A percentile compares a stretch with the other conserved stretches of the same genome.
Evolutionary conservation across 1,140 invertebrate species (phyloP).

Genomic region (Zaprionus nigranus): DNA sequence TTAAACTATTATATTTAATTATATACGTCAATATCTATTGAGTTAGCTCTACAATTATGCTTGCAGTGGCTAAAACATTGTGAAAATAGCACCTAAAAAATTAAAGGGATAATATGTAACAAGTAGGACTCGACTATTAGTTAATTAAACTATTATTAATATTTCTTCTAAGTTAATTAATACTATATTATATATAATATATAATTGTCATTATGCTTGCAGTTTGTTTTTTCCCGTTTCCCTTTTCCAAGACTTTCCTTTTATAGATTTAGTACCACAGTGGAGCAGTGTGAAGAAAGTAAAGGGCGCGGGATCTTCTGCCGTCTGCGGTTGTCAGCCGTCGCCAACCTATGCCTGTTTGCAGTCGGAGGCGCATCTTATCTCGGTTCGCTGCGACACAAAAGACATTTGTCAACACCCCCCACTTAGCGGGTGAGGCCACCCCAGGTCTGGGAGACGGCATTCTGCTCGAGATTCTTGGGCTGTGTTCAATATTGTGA

Average conservation of each 20-base stretch:
- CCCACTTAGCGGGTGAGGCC: conserved; percentile 58
- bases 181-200: no score
- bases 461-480: neutral
- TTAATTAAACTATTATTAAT: no score
- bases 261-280: neutral
- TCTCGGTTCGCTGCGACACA: conserved; percentile 46
- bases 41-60: no score
- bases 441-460: neutral
- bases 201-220: no score
- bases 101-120: no score
- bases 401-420: conserved; percentile 81
- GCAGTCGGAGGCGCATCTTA: neutral
- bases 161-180: no score
- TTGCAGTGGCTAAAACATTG: no score
- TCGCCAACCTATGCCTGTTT: neutral
- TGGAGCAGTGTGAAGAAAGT: conserved; percentile 23
- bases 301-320: conserved; percentile 35
- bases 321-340: conserved; percentile 8
- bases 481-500: conserved; percentile 73
- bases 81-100: no score
- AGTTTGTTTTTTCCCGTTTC: no score
- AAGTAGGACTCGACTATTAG: no score
- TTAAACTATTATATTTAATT: no score
- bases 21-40: no score
- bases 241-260: neutral